Evolutionary conservation across 2,797 vertebrate species (phyloP), one percentile per base, ranked within the genome.

Genomic region (Sebastolobus alascanus): DNA sequence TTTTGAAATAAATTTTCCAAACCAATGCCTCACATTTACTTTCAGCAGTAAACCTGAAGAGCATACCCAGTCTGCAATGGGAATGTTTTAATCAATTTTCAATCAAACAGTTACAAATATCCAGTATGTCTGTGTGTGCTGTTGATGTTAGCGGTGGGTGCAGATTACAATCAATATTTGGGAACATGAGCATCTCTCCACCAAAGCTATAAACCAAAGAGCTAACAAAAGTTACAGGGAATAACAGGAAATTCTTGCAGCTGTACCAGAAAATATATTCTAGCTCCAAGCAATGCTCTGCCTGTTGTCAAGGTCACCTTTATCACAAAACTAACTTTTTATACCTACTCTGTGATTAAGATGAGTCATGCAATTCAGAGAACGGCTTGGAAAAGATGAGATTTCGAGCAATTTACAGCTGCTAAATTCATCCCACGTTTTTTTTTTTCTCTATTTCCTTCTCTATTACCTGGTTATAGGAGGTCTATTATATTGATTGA

Each of bases 161-260:
- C 69, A 61, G 20, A 40, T 73, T 70, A 73, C n/a, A 71, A 80
- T 71, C 73, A 71, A 63, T 71, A 74, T 27, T 58, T 68, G 43
- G 25, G 25, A 79, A 64, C 25, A 65, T 20, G 4, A 73, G 35
- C 52, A 29, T 68, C 46, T 71, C 50, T 68, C 31, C 27, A 54
- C 33, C 20, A 55, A 80, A 74, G 38, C 7, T 54, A 6, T 61
- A 46, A 66, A 38, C 29, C 58, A 68, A 66, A 75, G n/a, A 68
- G 12, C 22, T 22, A 46, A 66, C 9, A 75, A 56, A 73, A 1
- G 2, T 8, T 5, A 9, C 50, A 56, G 4, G 12, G 27, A 63
- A 61, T n/a, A 75, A 70, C 27, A 67, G n/a, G 22, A 50, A 20
- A 66, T 37, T 29, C 14, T 58, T 25, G 18, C n/a, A 68, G 20